Evolutionary conservation across 2,113 vertebrate genomes (phyloP).

Genomic region (Shinisaurus crocodilurus): DNA sequence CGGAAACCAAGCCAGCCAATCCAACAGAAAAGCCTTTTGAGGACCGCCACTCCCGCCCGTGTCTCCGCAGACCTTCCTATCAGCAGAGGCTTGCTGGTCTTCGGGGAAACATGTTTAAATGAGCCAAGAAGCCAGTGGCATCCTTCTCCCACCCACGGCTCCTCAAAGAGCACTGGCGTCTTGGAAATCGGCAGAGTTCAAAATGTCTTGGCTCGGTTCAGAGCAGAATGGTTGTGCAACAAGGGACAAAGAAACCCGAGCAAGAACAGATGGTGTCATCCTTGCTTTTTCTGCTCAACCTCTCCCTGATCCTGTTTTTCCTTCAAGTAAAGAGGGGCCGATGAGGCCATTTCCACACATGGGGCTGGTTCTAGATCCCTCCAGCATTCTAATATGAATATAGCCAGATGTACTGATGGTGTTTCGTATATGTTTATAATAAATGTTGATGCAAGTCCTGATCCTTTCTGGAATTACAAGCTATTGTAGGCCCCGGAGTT

Average conservation of each 20-base stretch:
- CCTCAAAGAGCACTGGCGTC: background rate
- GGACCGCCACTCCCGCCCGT: background rate
- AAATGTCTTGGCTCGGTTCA: background rate
- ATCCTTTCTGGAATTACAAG: no score
- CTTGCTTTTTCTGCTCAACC: background rate
- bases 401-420: no score
- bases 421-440: no score
- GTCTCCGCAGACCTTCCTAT: background rate
- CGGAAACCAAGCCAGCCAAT: constrained; percentile 60
- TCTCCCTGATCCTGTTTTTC: background rate
- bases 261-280: constrained; percentile 14
- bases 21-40: constrained; percentile 30
- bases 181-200: background rate
- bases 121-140: constrained; percentile 21
- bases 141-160: constrained; percentile 8
- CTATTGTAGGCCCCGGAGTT: no score
- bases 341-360: no score
- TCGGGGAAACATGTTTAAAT: background rate
- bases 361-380: no score
- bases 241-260: background rate
- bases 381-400: no score
- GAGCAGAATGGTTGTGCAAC: background rate
- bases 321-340: background rate
- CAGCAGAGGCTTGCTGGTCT: constrained; percentile 15
- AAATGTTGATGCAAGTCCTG: no score